Base-by-base conservation (phyloP, 2,797 vertebrate genomes). In the Pelobates cultripes region DNA sequence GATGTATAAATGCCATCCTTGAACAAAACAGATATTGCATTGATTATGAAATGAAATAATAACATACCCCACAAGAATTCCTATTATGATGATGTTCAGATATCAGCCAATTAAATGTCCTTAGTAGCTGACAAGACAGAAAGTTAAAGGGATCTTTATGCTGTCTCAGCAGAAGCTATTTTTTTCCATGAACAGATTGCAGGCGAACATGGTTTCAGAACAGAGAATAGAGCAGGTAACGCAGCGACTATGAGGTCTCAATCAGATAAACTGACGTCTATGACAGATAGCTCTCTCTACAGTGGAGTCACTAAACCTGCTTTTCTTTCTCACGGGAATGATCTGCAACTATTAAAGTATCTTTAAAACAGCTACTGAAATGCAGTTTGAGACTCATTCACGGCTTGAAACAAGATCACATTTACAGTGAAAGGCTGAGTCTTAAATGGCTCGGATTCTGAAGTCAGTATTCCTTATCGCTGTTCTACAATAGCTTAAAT, bases 361-460 rank as follows among this genome's bases (percentile, higher is more conserved):
- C 92, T 93, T 91, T 92, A 94, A 95, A 86, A 89, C 86, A 53
- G 88, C 86, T 88, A 90, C 89, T 90, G 87, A 93, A 93, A 89
- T 86, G 82, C 86, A 91, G 88, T 86, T 90, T 84, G 84, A 90
- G 89, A 89, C 86, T 90, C 88, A 91, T 90, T 93, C 92, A 94
- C 89, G 85, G 89, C 86, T 88, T 92, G 95, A 96, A 96, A 97
- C 91, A 89, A 92, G 93, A 96, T 96, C 94, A 93, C 87, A 81
- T 90, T 80, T 89, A 85, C 63, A 84, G 89, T 94, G 94, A 95
- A 96, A 92, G 93, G 88, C 77, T 6, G 90, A 92, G 90, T 93
- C 93, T 94, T 91, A 90, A 94, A 90, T 91, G 88, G 87, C 88
- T 87, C 90, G 92, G 92, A 94, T 86, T 90, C 92, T 94, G 92